Base-by-base conservation (phyloP, 2,888 invertebrate species). In the Nebria brevicollis region DNA sequence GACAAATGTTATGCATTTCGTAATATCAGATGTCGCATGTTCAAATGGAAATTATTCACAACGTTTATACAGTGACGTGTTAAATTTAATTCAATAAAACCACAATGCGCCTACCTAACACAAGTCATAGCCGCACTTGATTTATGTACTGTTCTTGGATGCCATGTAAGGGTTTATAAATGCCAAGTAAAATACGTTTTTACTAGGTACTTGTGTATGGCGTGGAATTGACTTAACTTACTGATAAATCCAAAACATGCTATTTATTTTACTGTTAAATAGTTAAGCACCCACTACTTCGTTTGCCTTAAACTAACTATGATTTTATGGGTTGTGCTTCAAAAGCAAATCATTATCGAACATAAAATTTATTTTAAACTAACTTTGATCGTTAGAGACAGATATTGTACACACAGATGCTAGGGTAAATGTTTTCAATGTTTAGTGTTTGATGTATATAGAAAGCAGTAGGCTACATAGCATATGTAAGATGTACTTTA, bases 1-100 rank as follows among this genome's bases (percentile, higher is more conserved):
- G 79, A 79, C 79, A 79, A 79, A 79, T 79, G 79, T 74, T 79
- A 79, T 79, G 79, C 79, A 79, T 74, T 79, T 66, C 43, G 79
- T 79, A 79, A 79, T 79, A 79, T 79, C 79, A 79, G 79, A 79
- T 79, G 79, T 79, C 74, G 79, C 79, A 79, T 74, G 79, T 66
- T 74, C 43, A 72, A 72, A 64, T 72, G 41, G 64, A 72, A 72
- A 72, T 54, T 54, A 54, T 54, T 54, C 72, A 72, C 34, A 68
- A 70, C 77, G 72, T 77, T 72, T 77, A 77, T 2, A 25, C 64
- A 70, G 72, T 77, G 77, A 77, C 77, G 72, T 77, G 77, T 77
- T 77, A 72, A 72, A 77, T 77, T 77, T 77, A 77, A 77, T 77
- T 77, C 77, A 77, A 77, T 77, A 77, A 77, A 77, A 65, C 77